Evolutionary conservation across 2,797 vertebrate genomes (phyloP), one percentile per base, ranked within the genome.

Genomic region (Cirrhinus mrigala): DNA sequence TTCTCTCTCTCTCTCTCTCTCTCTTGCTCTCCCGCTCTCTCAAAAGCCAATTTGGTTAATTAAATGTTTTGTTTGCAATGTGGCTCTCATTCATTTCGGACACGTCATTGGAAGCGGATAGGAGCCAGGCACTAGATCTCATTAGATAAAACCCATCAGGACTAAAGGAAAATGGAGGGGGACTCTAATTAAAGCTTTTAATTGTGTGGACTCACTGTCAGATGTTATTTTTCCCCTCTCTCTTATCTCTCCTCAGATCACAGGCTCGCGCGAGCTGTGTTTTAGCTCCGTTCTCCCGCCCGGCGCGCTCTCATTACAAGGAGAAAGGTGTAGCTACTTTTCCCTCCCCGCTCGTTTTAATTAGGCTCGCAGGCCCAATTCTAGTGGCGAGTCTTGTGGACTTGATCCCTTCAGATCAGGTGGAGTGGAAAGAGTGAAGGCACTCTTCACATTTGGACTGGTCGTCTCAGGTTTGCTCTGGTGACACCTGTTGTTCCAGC

Each of bases 1-100:
- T 69, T 82, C 54, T 71, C 71, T 84, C 84, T 81, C 69, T 33
- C 82, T 89, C 77, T 79, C 69, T 50, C 90, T 88, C 76, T 85
- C 88, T 91, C 91, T 90, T 89, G 87, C 90, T 91, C 87, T 94
- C 91, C 91, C 86, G 81, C 86, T 27, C 85, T 96, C 96, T 97
- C 96, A 96, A 97, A 98, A 98, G 97, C 97, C 98, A 99, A 98
- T 99, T 99, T 98, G 97, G 97, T 98, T 99, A 99, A 99, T 99
- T 99, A 99, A 99, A 99, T 99, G 98, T 99, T 99, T 99, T 99
- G 97, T 99, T 99, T 98, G 97, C 97, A 92, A 97, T 97, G 97
- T 96, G 96, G 96, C 96, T 97, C 97, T 97, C 97, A 98, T 99
- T 98, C 98, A 98, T 98, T 98, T 98, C 96, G 96, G 98, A 98